Base-by-base conservation (phyloP, 2,113 vertebrate genomes). In the Hippocampus comes region DNA sequence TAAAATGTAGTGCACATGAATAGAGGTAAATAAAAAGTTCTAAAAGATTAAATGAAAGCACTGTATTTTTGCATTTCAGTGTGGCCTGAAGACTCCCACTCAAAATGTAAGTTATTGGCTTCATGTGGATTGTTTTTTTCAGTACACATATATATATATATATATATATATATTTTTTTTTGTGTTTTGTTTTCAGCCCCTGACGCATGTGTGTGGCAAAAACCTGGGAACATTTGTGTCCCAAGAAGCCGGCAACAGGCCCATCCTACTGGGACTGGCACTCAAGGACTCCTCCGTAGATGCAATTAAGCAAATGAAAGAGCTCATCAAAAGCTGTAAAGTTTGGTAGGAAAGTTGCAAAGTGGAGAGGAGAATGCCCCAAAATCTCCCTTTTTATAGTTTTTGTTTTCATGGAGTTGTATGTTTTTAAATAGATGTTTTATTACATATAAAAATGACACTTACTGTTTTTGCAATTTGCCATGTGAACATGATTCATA, bases 171-270 rank as follows among this genome's bases (percentile, higher is more conserved):
- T 30, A 30, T 30, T 51, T 51, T n/a, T n/a, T n/a, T n/a, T n/a
- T n/a, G 51, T 77, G 78, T 83, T 38, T 46, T 70, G 6, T 68
- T 91, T 88, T 51, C 90, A 99, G 97, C 93, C 96, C 12, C 86
- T 98, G 2, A 93, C 94, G 49, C 97, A 98, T 0, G 96, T 99
- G 66, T 97, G 93, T 75, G 96, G 96, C 67, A 98, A 96, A 89
- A 94, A 98, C 83, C 88, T 99, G 77, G 94, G 93, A 77, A 88
- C 91, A 0, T 97, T 94, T 0, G 94, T 99, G 63, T 97, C 95
- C 0, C 94, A 95, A 34, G 96, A 96, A 91, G 94, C 97, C 0
- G 95, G 94, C 56, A 97, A 97, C 91, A 95, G 91, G 78, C 93
- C 96, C 0, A 91, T 99, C 3, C 91, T 99, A 53, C 89, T 99